Percentiles rank a stretch among this genome's conserved stretches.
Evolutionary conservation across 2,888 invertebrate genomes (phyloP).

Genomic region (Amphiduros pacificus): DNA sequence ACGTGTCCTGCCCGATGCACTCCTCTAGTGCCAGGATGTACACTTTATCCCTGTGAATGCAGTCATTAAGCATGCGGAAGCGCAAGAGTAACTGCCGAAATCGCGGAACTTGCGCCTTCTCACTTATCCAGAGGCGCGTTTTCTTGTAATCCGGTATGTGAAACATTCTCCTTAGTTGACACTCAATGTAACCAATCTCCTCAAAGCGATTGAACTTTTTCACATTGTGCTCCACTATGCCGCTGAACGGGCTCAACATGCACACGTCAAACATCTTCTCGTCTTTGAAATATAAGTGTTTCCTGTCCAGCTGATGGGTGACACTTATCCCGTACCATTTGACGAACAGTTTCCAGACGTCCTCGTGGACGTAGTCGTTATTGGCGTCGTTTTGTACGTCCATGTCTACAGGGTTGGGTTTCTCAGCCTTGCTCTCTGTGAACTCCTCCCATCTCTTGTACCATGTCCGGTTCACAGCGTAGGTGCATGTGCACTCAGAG

Average conservation of each 20-base stretch:
- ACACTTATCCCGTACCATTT: conserved; percentile 35
- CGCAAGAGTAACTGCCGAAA: conserved; percentile 29
- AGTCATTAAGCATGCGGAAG: conserved; percentile 31
- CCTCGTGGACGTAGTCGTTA: conserved; percentile 37
- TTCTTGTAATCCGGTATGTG: conserved; percentile 23
- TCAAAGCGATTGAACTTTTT: conserved; percentile 30
- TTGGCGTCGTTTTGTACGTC: conserved; percentile 31
- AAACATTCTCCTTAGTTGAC: conserved; percentile 27
- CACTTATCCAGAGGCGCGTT: conserved; percentile 29
- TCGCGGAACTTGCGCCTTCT: conserved; percentile 29
- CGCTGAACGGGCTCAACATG: conserved; percentile 30
- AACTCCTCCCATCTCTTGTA: conserved; percentile 31
- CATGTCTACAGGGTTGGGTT: conserved; percentile 23
- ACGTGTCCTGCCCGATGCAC: conserved; percentile 12
- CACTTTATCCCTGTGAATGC: conserved; percentile 27
- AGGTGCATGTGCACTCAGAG: conserved; percentile 29
- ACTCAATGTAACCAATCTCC: conserved; percentile 32
- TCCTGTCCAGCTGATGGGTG: conserved; percentile 30
- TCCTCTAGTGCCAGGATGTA: conserved; percentile 31
- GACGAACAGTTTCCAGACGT: conserved; percentile 36
- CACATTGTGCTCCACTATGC: conserved; percentile 30
- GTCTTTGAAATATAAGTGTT: conserved; percentile 32
- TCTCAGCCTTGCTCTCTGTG: conserved; percentile 16
- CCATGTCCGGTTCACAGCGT: conserved; percentile 37
- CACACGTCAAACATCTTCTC: conserved; percentile 32